Base-by-base conservation (phyloP, 2,888 invertebrate species). In the Criorhina ranunculi region DNA sequence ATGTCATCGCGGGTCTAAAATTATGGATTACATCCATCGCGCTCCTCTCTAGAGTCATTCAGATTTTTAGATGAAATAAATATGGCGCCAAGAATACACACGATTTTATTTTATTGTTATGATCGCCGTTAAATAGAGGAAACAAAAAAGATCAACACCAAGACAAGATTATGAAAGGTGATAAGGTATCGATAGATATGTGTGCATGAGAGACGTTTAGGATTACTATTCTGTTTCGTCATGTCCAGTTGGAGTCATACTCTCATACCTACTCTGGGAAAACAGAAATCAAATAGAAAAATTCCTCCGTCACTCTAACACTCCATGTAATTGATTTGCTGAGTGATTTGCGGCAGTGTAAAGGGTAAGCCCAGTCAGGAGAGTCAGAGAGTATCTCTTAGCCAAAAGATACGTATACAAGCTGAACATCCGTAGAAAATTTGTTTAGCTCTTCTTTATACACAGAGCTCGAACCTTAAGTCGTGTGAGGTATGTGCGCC, bases 261-360 rank as follows among this genome's bases (percentile, higher is more conserved):
- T 72, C 67, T 62, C 55, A 76, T 60, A 69, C 55, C 64, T 5
- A 77, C 35, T 17, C 51, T 51, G 51, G 15, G 11, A 31, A 66
- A 59, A 46, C 15, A 12, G 37, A 75, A 75, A 62, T 75, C 75
- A 75, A 80, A 85, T 80, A 70, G 80, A 64, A 80, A 76, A 80
- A 76, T 85, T 85, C 76, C 76, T 59, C 33, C 59, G 66, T 80
- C 75, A 79, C 31, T 85, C 70, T 75, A 53, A 85, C 76, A 60
- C 76, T 76, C 46, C 85, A 60, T 85, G 85, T 80, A 85, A 85
- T 85, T 85, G 85, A 85, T 85, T 85, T 80, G 64, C 64, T 80
- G 85, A 80, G 75, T 85, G 80, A 76, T 80, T 85, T 85, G 85
- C 85, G 59, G 75, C 66, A 80, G 64, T 46, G 57, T 59, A 64